Conservation (phyloP, 1,140 invertebrate genomes). For the Ditylenchus dipsaci region DNA sequence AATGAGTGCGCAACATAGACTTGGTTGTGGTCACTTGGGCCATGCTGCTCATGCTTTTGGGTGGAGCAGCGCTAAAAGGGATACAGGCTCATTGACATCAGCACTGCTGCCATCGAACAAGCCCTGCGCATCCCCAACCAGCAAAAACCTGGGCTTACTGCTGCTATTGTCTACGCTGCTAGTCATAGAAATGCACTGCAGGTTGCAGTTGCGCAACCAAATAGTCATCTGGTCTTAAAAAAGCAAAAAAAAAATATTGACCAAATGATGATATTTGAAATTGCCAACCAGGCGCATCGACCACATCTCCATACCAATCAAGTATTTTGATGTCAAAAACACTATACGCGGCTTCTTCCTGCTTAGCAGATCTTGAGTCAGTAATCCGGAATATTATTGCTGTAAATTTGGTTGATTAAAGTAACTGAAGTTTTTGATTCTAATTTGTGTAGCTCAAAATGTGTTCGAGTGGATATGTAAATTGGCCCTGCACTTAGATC, state of each 20-base stretch:
- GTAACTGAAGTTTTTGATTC: background rate
- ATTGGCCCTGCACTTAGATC: background rate
- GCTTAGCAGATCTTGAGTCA: conserved; percentile 1
- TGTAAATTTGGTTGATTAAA: conserved; percentile 1
- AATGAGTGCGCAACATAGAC: conserved; percentile 19
- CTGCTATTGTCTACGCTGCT: conserved; percentile 17
- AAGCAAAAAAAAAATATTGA: background rate
- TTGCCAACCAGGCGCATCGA: conserved; percentile 21
- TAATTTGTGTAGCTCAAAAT: conserved; percentile 1
- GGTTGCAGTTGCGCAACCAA: conserved; percentile 38
- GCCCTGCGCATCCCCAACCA: conserved; percentile 32
- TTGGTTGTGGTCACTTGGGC: conserved; percentile 17
- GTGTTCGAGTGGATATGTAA: too few species aligned
- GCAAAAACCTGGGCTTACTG: conserved; percentile 36
- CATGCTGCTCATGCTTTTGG: conserved; percentile 2
- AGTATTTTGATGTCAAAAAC: conserved; percentile 25
- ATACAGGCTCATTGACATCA: background rate
- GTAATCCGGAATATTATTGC: conserved; percentile 11
- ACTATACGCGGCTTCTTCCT: conserved; percentile 12
- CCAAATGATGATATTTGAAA: conserved; percentile 1
- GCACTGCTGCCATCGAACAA: conserved; percentile 25
- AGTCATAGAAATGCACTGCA: conserved; percentile 26
- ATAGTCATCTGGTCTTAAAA: conserved; percentile 29
- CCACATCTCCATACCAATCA: conserved; percentile 33
- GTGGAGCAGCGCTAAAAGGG: background rate